phyloP scores from a whole-genome alignment of 1,140 invertebrate species.

The Sinonovacula constricta region DNA sequence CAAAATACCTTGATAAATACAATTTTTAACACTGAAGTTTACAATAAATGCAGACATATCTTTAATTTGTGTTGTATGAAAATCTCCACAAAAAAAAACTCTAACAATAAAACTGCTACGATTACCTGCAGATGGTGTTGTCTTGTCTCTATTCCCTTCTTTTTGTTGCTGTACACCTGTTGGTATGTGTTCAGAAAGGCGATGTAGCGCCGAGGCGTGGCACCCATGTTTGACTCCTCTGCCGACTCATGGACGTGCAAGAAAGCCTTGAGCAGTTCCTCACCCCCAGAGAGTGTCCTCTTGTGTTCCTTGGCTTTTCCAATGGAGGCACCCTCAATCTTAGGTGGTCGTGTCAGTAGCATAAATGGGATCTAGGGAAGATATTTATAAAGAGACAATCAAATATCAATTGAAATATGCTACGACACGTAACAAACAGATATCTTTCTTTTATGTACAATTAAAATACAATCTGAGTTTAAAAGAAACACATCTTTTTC shows the following conservation, averaged over 20 bases:
- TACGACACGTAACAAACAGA: no score
- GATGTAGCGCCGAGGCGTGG: slow-evolving; percentile 82
- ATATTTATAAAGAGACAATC: background rate
- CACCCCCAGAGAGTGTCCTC: slow-evolving; percentile 72
- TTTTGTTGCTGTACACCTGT: slow-evolving; percentile 82
- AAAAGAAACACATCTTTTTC: no score
- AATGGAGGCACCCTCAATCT: slow-evolving; percentile 74
- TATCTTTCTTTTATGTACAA: no score
- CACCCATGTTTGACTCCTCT: slow-evolving; percentile 66
- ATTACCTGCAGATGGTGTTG: slow-evolving; percentile 83
- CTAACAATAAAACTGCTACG: no score
- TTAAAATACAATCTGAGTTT: no score
- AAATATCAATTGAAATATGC: no score
- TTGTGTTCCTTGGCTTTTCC: slow-evolving; percentile 67
- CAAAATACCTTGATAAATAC: no score
- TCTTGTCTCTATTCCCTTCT: slow-evolving; percentile 80
- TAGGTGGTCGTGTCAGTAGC: slow-evolving; percentile 73
- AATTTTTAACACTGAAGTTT: no score
- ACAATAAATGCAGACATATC: no score
- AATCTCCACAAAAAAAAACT: no score
- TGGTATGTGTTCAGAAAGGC: slow-evolving; percentile 83
- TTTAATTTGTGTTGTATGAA: no score
- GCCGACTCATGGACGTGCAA: slow-evolving; percentile 79
- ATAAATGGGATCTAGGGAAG: slow-evolving; percentile 73
- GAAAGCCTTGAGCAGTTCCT: slow-evolving; percentile 79